Base-by-base conservation (phyloP, 2,888 invertebrate genomes). In the Parnassius apollo region DNA sequence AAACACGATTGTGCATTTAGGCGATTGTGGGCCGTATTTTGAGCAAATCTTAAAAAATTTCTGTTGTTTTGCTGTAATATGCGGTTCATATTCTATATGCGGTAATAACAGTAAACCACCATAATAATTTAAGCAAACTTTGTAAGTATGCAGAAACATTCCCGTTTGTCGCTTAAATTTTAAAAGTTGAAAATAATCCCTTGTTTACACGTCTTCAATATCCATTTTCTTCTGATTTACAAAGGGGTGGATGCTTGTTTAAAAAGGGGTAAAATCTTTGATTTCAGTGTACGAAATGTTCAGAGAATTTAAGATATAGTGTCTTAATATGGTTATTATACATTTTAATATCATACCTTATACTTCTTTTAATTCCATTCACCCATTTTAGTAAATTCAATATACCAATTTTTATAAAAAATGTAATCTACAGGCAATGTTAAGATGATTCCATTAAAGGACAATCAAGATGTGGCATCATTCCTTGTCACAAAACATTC, bases 401-500 rank as follows among this genome's bases (percentile, higher is more conserved):
- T 48, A 2, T n/a, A 12, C 7, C 1, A 13, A 7, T 35, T 35
- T 35, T 25, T 25, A 25, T 35, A 35, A 35, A 35, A 35, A 25
- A 42, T 51, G 45, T 65, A 63, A 25, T 56, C 77, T 73, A 56
- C 81, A 90, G 91, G 93, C 88, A 73, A 93, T 94, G 94, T 86
- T 81, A 95, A 93, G 86, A 95, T 95, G 95, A 95, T 94, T 93
- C 95, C 95, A 72, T 91, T 97, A 82, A 96, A 96, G 92, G 98
- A 98, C 89, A 99, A 98, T 93, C 95, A 96, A 80, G 99, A 99
- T 94, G 94, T 98, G 83, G 97, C 98, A 71, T 98, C 99, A 82
- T 99, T 98, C 92, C 95, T 98, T 80, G 98, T 99, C 80, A 98
- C 97, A 46, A 99, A 99, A 91, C 98, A 98, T 86, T 98, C 97